These are phyloP conservation scores for Zalophus californianus DNA, from an alignment of 2,797 vertebrate genomes.

Conservation along the genomic window DNA sequence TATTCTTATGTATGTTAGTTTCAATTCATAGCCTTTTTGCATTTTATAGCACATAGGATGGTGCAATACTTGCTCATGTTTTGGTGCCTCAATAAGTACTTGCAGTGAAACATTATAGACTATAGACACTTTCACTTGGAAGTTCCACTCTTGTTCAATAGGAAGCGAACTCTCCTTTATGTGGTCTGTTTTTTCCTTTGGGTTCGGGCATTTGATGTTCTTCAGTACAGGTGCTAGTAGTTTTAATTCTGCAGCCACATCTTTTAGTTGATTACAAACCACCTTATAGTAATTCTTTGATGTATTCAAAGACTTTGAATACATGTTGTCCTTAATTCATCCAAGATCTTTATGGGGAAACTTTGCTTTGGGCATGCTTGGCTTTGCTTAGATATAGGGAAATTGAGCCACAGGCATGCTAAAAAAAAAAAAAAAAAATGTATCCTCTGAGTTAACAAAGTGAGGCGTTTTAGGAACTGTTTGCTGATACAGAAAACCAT, in stretches of 20 bases:
- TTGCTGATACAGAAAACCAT: neutral
- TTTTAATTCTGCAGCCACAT: neutral
- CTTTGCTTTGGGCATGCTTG: neutral
- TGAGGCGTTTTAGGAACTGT: neutral
- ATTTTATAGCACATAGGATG: neutral
- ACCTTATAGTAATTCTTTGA: neutral
- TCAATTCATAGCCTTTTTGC: neutral
- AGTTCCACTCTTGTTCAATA: neutral
- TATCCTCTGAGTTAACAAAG: neutral
- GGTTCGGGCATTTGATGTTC: neutral
- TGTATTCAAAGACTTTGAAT: neutral
- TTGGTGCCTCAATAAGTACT: conserved; percentile 38
- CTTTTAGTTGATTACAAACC: neutral
- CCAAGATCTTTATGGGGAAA: neutral
- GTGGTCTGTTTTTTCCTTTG: neutral
- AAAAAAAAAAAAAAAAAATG: neutral
- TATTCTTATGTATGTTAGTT: neutral
- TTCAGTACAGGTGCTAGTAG: neutral
- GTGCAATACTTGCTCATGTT: neutral
- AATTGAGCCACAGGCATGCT: neutral
- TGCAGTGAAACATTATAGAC: neutral
- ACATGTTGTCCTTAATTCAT: neutral
- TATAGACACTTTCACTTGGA: neutral
- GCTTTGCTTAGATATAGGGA: neutral
- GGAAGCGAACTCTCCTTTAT: neutral